Base-by-base conservation (phyloP, 2,797 vertebrate species). In the Pseudochirops cupreus region DNA sequence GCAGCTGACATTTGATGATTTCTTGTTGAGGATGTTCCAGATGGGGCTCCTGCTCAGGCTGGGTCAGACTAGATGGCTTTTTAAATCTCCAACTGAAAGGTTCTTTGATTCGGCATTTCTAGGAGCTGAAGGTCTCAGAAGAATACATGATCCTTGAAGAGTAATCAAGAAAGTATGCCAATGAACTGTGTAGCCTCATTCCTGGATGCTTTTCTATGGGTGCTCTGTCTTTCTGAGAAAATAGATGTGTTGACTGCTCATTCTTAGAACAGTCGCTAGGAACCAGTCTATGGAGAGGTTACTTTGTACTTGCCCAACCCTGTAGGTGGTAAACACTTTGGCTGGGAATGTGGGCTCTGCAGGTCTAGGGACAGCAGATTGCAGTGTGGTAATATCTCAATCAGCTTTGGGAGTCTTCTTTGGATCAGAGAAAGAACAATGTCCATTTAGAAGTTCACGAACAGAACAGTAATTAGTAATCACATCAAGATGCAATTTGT, bases 191-290 rank as follows among this genome's bases (percentile, higher is more conserved):
- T 31, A 91, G 93, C 57, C 57, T 39, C 89, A 67, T 29, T 93
- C 94, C 94, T 58, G 16, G 59, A 56, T 89, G 93, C 54, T 89
- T 92, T 94, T 50, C 82, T 16, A 0, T 95, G 91, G 95, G 96
- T 62, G 87, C 18, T 56, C 52, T 92, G 82, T 94, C 96, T 94
- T 90, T 89, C 4, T 54, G 87, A 97, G 93, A 95, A 95, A 95
- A 96, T 97, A 93, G 96, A 55, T 94, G 92, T 93, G 93, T 96
- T 95, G 95, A 92, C 87, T 96, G 91, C 93, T 96, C 52, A 91
- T 92, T 16, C 57, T 92, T 26, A 1, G 52, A 67, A 95, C 94
- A 96, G n/a, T 39, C 18, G 28, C 0, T 57, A 92, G 89, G 91
- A 7, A 18, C 39, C 58, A 67, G 50, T 82, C 29, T 46, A 0